A percentile compares a stretch with the other conserved stretches of the same genome.
Conservation (phyloP, 2,888 invertebrate genomes). For the Eubasilissa splendida region DNA sequence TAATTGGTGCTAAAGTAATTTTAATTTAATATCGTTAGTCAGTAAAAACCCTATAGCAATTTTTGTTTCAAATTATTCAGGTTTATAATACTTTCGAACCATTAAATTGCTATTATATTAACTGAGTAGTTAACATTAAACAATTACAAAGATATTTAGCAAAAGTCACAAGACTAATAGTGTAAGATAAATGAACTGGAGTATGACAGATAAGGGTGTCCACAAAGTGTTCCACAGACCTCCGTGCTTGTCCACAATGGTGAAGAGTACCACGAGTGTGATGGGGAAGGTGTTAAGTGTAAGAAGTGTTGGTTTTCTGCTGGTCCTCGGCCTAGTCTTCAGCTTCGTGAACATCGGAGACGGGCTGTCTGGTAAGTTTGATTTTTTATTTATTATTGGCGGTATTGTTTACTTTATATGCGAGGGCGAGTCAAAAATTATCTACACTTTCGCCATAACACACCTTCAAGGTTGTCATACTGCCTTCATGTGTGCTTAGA, state of each 20-base stretch:
- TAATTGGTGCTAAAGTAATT: too few species aligned
- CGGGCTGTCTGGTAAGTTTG: constrained; percentile 25
- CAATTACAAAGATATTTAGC: background rate
- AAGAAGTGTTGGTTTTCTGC: constrained; percentile 25
- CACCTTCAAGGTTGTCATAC: too few species aligned
- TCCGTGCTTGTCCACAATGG: constrained; percentile 42
- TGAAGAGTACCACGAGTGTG: constrained; percentile 18
- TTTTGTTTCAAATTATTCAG: too few species aligned
- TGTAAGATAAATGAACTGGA: background rate
- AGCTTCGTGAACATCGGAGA: constrained; percentile 14
- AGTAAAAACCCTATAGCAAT: too few species aligned
- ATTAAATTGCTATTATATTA: too few species aligned
- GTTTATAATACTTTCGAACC: too few species aligned
- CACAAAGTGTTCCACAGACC: constrained; percentile 48
- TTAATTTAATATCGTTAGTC: too few species aligned
- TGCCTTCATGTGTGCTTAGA: too few species aligned
- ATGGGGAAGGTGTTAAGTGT: constrained; percentile 28
- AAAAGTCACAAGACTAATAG: background rate
- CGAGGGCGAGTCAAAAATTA: too few species aligned
- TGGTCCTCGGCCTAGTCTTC: constrained; percentile 22
- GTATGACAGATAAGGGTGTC: constrained; percentile 33
- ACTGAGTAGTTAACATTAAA: background rate
- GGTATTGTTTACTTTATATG: too few species aligned
- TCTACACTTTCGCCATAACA: too few species aligned
- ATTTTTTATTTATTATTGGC: background rate